These are phyloP conservation scores for Tursiops truncatus DNA, from an alignment of 2,113 vertebrate species.

Conservation along the genomic window DNA sequence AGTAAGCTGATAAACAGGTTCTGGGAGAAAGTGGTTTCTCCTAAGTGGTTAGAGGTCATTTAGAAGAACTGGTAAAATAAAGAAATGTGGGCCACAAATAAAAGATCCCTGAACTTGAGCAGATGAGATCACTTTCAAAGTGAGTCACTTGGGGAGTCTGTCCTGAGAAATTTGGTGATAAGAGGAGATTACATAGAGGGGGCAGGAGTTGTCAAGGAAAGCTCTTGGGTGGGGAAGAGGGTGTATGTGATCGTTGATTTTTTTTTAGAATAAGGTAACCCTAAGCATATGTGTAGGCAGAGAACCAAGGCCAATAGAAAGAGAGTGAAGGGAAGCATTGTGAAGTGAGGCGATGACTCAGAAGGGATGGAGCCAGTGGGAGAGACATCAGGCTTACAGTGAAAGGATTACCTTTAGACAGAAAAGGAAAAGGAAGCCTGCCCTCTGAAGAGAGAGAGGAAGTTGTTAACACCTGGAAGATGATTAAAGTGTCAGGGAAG, in stretches of 20 bases:
- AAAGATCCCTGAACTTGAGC: neutral
- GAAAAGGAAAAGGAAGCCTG: neutral
- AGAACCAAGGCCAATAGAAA: neutral
- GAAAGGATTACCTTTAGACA: neutral
- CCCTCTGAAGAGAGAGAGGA: neutral
- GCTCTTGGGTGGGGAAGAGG: neutral
- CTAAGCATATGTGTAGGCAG: neutral
- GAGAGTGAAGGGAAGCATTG: neutral
- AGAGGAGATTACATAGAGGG: neutral
- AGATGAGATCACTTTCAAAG: constrained; percentile 42
- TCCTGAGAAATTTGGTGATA: constrained; percentile 29
- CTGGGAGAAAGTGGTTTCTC: constrained; percentile 8
- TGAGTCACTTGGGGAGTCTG: neutral
- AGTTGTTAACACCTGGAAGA: neutral
- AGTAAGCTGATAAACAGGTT: neutral
- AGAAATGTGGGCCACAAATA: neutral
- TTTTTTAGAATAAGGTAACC: neutral
- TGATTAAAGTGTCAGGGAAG: neutral
- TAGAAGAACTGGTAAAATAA: constrained; percentile 17
- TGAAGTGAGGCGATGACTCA: neutral
- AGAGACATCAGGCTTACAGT: neutral
- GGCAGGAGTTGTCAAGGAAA: constrained; percentile 11
- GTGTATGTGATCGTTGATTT: neutral
- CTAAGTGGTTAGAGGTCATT: neutral
- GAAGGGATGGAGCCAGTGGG: neutral